Conservation (phyloP, 2,113 vertebrate genomes). For the Lepisosteus oculatus region DNA sequence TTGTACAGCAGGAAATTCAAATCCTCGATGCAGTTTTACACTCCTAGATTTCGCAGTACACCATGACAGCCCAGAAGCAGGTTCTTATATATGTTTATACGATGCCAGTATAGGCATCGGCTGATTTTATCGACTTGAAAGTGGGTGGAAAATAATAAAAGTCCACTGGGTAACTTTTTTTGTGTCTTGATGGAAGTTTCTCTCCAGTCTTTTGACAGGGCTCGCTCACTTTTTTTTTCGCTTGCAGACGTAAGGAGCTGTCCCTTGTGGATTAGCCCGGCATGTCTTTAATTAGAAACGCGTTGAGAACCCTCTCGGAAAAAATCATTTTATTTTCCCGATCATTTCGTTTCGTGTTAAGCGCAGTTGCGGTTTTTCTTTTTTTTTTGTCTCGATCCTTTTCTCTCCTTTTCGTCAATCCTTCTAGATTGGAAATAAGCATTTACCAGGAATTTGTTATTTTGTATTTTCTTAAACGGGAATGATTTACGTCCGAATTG, state of each 20-base stretch:
- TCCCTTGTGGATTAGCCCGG: slow-evolving; percentile 63
- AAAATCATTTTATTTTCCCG: slow-evolving; percentile 42
- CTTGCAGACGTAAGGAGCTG: slow-evolving; percentile 62
- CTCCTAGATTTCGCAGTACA: slow-evolving; percentile 35
- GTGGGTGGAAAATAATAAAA: slow-evolving; percentile 57
- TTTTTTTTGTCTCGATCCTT: slow-evolving; percentile 6
- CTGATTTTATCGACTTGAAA: slow-evolving; percentile 46
- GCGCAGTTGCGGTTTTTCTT: slow-evolving; percentile 10
- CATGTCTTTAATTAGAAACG: slow-evolving; percentile 51
- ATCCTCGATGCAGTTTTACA: slow-evolving; percentile 3
- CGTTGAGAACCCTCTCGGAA: slow-evolving; percentile 41
- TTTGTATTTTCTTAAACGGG: slow-evolving; percentile 48
- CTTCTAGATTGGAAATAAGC: slow-evolving; percentile 48
- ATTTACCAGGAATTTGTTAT: slow-evolving; percentile 56
- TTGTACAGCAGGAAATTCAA: slow-evolving; percentile 1
- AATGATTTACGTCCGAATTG: slow-evolving; percentile 40
- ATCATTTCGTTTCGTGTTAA: slow-evolving; percentile 31
- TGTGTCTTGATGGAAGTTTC: slow-evolving; percentile 28
- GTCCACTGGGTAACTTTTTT: slow-evolving; percentile 48
- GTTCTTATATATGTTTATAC: slow-evolving; percentile 55
- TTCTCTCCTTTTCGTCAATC: slow-evolving; percentile 43
- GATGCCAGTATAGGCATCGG: slow-evolving; percentile 43
- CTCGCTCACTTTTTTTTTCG: slow-evolving; percentile 62
- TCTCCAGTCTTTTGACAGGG: slow-evolving; percentile 31
- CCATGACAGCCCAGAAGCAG: slow-evolving; percentile 45